These are phyloP conservation scores for Empidonax alnorum DNA, from an alignment of 2,113 vertebrate genomes.

Conservation along the genomic window DNA sequence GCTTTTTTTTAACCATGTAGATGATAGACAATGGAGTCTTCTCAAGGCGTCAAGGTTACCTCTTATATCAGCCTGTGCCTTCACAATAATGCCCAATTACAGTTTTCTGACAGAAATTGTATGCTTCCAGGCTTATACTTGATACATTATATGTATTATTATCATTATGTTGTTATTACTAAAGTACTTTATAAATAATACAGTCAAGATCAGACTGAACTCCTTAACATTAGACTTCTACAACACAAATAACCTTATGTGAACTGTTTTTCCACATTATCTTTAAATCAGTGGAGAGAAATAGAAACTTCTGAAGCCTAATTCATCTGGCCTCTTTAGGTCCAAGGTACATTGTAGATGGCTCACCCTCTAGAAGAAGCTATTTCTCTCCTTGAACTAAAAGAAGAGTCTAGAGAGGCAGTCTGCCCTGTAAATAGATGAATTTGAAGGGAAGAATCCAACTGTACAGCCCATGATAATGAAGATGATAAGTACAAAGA, in stretches of 20 bases:
- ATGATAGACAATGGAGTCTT: not conserved
- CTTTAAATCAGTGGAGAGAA: not conserved
- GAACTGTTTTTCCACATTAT: not conserved
- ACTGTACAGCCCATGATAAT: not conserved
- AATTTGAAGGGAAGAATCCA: not conserved
- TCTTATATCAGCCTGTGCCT: not conserved
- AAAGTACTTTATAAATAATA: not conserved
- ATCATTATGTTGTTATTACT: not conserved
- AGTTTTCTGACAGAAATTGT: not conserved
- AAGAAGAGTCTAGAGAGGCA: not conserved
- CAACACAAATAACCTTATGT: not conserved
- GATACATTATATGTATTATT: not conserved
- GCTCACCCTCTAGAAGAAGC: not conserved
- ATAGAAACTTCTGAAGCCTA: not conserved
- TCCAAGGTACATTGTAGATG: not conserved
- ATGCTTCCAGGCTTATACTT: not conserved
- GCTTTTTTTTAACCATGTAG: not conserved
- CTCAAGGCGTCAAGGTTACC: not conserved
- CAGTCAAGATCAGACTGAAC: not conserved
- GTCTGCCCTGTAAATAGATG: not conserved
- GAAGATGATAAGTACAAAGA: not conserved
- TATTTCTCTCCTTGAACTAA: not conserved
- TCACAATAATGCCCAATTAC: not conserved
- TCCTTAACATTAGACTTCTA: not conserved
- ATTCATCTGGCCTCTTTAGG: not conserved